These are phyloP conservation scores for Thalpophila matura DNA, from an alignment of 2,888 invertebrate species.

Conservation along the genomic window DNA sequence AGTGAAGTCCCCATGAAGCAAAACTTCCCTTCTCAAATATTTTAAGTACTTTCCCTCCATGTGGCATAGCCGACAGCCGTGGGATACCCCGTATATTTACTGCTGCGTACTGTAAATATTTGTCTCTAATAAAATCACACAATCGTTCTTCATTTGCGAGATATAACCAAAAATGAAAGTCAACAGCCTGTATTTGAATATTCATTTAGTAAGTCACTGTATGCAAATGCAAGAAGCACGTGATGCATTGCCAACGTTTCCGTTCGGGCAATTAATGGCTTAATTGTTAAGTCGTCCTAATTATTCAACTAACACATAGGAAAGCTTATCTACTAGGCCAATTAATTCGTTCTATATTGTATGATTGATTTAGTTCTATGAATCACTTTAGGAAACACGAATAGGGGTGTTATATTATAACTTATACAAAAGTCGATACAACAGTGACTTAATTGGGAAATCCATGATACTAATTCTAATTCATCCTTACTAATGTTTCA, in stretches of 20 bases:
- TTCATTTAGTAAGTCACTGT: conserved; percentile 18
- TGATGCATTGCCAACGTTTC: conserved; percentile 35
- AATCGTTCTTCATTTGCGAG: conserved; percentile 6
- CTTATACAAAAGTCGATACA: no score
- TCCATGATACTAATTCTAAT: no score
- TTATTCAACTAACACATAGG: conserved; percentile 24
- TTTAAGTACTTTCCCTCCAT: no score
- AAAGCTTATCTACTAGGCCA: conserved; percentile 6
- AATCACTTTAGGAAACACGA: background rate
- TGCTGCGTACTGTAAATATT: no score
- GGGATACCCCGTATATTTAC: no score
- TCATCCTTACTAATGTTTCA: no score
- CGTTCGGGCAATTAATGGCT: conserved; percentile 25
- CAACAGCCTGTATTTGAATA: conserved; percentile 29
- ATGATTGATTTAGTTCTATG: background rate
- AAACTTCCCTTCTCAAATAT: no score
- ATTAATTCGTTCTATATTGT: background rate
- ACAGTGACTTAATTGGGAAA: no score
- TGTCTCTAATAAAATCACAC: background rate
- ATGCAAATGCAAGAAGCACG: conserved; percentile 41
- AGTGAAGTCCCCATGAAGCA: no score
- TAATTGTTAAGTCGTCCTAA: conserved; percentile 36
- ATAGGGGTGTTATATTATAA: background rate
- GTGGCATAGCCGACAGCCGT: no score
- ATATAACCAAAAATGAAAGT: conserved; percentile 24